A percentile compares a stretch with the other conserved stretches of the same genome.
phyloP scores from a whole-genome alignment of 2,888 invertebrate species.

The Siphlonurus alternatus region DNA sequence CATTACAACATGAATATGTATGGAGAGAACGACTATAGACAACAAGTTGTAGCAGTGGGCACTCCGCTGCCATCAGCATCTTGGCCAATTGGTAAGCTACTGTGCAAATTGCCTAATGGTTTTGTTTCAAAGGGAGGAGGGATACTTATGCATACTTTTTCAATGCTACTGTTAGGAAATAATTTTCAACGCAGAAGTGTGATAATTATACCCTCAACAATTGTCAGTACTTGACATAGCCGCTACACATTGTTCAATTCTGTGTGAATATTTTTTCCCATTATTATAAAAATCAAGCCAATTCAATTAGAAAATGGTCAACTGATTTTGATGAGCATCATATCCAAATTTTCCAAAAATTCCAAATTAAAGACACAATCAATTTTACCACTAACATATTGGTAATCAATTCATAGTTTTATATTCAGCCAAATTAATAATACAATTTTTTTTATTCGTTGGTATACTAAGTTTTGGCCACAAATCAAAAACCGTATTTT shows the following conservation, averaged over 20 bases:
- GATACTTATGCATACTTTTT: not conserved
- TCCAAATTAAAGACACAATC: no score
- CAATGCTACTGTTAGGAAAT: not conserved
- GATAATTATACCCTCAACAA: no score
- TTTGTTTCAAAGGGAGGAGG: not conserved
- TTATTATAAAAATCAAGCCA: no score
- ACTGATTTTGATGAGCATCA: no score
- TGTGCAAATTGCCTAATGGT: conserved; percentile 5
- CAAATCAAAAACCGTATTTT: no score
- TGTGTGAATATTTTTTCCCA: no score
- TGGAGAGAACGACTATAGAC: conserved; percentile 61
- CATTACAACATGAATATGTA: conserved; percentile 29
- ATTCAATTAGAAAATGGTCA: no score
- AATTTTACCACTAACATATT: no score
- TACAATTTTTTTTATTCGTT: not conserved
- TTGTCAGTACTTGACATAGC: no score
- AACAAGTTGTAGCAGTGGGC: conserved; percentile 94
- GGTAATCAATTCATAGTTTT: not conserved
- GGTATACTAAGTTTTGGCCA: no score
- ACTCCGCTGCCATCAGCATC: conserved; percentile 80
- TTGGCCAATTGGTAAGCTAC: conserved; percentile 50
- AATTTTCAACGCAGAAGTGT: not conserved
- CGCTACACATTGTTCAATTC: no score
- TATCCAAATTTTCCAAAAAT: no score
- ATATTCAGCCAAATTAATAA: not conserved